phyloP scores from a whole-genome alignment of 2,888 invertebrate species.

The Himalopsyche anomala region DNA sequence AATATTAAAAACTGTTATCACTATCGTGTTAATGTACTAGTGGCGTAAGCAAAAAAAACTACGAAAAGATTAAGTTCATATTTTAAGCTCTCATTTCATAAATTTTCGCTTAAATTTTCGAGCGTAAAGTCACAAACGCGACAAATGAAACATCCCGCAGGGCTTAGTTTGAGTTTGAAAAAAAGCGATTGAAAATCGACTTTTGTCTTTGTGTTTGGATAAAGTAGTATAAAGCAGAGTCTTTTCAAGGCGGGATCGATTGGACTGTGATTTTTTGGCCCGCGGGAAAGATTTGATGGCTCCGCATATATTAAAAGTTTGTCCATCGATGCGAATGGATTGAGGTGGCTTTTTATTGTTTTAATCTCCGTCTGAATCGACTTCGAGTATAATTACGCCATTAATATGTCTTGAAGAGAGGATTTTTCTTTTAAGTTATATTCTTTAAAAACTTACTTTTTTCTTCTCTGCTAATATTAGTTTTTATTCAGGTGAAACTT shows the following conservation, averaged over 20 bases:
- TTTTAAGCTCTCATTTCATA: not conserved
- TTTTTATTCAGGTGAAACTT: constrained; percentile 17
- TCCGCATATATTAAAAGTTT: constrained; percentile 65
- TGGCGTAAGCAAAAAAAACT: no score
- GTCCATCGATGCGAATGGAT: constrained; percentile 60
- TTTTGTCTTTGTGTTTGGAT: constrained; percentile 34
- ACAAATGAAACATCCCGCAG: constrained; percentile 37
- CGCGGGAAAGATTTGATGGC: constrained; percentile 58
- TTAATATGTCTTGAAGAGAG: constrained; percentile 56
- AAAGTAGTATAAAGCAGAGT: constrained; percentile 8
- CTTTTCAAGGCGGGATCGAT: constrained; percentile 43
- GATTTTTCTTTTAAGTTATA: constrained; percentile 44
- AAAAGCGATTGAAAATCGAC: constrained; percentile 39
- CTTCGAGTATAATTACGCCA: constrained; percentile 58
- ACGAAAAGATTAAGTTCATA: not conserved
- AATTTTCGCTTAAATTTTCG: not conserved
- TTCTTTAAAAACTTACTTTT: constrained; percentile 32
- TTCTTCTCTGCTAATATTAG: not conserved
- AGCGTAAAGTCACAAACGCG: not conserved
- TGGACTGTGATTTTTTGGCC: constrained; percentile 59
- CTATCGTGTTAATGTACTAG: no score
- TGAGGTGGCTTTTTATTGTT: constrained; percentile 60
- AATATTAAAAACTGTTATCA: no score
- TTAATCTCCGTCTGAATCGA: constrained; percentile 44
- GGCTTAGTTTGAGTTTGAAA: constrained; percentile 3